Conservation (phyloP, 2,888 invertebrate species). For the Dasypogon diadema region DNA sequence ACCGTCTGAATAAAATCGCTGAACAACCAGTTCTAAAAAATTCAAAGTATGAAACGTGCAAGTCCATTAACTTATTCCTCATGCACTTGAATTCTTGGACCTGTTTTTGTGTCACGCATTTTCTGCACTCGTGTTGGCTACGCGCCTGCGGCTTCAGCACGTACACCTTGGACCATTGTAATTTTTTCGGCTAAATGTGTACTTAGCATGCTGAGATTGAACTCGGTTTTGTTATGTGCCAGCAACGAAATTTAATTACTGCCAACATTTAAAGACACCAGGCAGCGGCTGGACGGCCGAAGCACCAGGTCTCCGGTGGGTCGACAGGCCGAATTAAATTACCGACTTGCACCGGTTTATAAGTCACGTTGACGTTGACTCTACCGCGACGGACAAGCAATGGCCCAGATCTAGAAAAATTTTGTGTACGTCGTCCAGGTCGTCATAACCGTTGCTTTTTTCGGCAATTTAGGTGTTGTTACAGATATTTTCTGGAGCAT, state of each 20-base stretch:
- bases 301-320: background rate
- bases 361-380: conserved; percentile 36
- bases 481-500: conserved; percentile 33
- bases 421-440: conserved; percentile 1
- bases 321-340: conserved; percentile 16
- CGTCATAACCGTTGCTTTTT: conserved; percentile 28
- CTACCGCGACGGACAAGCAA: conserved; percentile 25
- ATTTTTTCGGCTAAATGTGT: conserved; percentile 26
- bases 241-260: conserved; percentile 1
- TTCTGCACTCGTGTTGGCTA: background rate
- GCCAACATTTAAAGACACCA: background rate
- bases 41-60: background rate
- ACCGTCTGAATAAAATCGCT: background rate
- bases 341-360: conserved; percentile 29
- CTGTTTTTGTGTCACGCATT: background rate
- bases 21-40: background rate
- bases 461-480: conserved; percentile 33
- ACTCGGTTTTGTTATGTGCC: background rate
- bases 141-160: background rate
- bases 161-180: background rate
- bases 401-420: conserved; percentile 37
- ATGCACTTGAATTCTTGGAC: background rate
- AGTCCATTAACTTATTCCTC: background rate
- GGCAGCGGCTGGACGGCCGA: background rate
- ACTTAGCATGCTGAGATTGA: conserved; percentile 32